Percentiles rank a stretch among this genome's conserved stretches.
These are phyloP conservation scores for Luffia ferchaultella DNA, from an alignment of 2,888 invertebrate genomes.

Conservation along the genomic window DNA sequence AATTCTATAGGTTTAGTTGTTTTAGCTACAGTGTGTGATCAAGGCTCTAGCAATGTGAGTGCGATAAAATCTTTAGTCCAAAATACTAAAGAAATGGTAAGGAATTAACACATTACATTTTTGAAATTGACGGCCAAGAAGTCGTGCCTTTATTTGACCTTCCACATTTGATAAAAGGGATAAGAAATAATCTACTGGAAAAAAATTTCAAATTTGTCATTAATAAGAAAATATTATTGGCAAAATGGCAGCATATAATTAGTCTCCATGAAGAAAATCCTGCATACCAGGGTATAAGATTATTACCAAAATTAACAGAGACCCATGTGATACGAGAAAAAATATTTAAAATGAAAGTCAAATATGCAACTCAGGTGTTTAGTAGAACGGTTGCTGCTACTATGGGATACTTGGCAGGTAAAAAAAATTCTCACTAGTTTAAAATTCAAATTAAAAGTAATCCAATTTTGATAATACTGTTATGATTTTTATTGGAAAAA, in stretches of 20 bases:
- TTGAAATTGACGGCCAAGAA: conserved; percentile 7
- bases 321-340: conserved; percentile 22
- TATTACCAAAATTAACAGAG: conserved; percentile 11
- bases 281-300: conserved; percentile 8
- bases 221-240: conserved; percentile 10
- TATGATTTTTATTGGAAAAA: too few relatives aligned
- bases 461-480: not conserved
- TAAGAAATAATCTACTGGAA: too few relatives aligned
- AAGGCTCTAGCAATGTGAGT: conserved; percentile 10
- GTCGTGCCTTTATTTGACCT: conserved; percentile 13
- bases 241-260: conserved; percentile 20
- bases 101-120: conserved; percentile 2
- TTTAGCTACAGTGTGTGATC: conserved; percentile 9
- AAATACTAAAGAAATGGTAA: conserved; percentile 2
- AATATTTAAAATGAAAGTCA: too few relatives aligned
- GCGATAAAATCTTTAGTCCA: conserved; percentile 7
- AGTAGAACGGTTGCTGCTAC: conserved; percentile 14
- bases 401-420: not conserved
- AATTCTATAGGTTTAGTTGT: not conserved
- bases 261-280: conserved; percentile 13
- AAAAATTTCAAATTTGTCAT: conserved; percentile 10
- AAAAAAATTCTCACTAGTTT: too few relatives aligned
- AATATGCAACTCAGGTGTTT: too few relatives aligned
- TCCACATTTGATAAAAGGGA: too few relatives aligned
- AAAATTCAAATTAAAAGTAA: not conserved